Percentiles rank a stretch among this genome's conserved stretches.
Evolutionary conservation across 2,888 invertebrate genomes (phyloP).

Genomic region (Nomada goodeniana): DNA sequence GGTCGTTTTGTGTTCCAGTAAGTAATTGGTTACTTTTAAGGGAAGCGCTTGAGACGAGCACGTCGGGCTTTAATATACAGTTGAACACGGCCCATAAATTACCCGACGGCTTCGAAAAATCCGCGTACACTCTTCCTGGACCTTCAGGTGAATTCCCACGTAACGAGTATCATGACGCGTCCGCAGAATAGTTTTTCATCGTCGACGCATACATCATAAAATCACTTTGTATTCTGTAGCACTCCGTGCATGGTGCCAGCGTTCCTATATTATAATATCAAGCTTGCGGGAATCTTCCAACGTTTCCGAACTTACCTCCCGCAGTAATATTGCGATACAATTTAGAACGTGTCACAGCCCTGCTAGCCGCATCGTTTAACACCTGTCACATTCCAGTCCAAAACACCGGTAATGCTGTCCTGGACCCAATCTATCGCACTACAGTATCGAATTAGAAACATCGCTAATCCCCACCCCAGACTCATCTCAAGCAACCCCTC

Average conservation of each 20-base stretch:
- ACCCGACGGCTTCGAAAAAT: constrained; percentile 11
- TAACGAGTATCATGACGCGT: constrained; percentile 19
- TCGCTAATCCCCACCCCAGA: no score
- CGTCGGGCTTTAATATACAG: constrained; percentile 19
- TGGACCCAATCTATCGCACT: no score
- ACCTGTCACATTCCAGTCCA: no score
- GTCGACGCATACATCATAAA: constrained; percentile 4
- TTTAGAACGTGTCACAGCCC: no score
- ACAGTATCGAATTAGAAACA: no score
- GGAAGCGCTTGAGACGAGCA: constrained; percentile 13
- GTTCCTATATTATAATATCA: not conserved
- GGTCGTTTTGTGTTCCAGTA: constrained; percentile 29
- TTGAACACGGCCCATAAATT: constrained; percentile 30
- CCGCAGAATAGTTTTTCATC: constrained; percentile 11
- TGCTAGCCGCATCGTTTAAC: no score
- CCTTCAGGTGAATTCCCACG: constrained; percentile 10
- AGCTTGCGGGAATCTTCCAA: not conserved
- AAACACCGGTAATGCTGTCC: no score
- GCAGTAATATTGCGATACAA: not conserved
- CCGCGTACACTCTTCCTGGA: constrained; percentile 13
- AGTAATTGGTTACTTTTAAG: constrained; percentile 38
- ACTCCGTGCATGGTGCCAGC: not conserved
- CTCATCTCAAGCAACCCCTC: no score
- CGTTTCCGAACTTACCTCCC: not conserved
- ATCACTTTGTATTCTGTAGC: constrained; percentile 8